Base-by-base conservation (phyloP, 23 tunicate genomes). In the Ascidia mentula region DNA sequence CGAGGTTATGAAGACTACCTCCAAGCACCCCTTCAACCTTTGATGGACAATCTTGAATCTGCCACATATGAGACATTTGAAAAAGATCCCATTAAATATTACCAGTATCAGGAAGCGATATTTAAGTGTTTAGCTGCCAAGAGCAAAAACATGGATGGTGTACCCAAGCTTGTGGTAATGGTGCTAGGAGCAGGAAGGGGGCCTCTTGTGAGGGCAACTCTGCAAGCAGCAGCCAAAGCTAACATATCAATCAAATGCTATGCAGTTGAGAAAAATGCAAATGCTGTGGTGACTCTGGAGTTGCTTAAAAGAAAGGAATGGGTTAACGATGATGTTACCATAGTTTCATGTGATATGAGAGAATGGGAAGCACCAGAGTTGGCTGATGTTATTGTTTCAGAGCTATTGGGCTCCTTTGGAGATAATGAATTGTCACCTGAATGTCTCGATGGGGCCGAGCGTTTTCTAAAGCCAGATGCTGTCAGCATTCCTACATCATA, bases 371-470 rank as follows among this genome's bases (percentile, higher is more conserved):
- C 97, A 4, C 90, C 93, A 38, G 94, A 87, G 60, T 72, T 83
- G 40, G 99, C 99, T 38, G 99, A 96, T 75, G 77, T 96, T 0
- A 88, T 96, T 40, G 97, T 96, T n/a, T 96, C 99, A 31, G 99
- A 96, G 72, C 80, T 96, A 5, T 77, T 96, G 6, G 99, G 99
- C 0, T 96, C 99, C 12, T 96, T 96, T 70, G 94, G 99, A 6
- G 97, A 91, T 60, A 96, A 96, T 81, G 99, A 96, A 42, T 85
- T 96, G 36, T 88, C 95, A 31, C 99, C 99, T 31, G 99, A 96
- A 80, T 96, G 99, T 83, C 72, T 96, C 26, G 96, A 91, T 82
- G 99, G 99, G 0, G 97, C 99, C 0, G 75, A 83, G 37, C 73
- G 90, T 20, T 85, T 96, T 77, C 59, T 91, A 40, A 96, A 96